Percentiles rank a stretch among this genome's conserved stretches.
These are phyloP conservation scores for Serrognathus titanus DNA, from an alignment of 2,888 invertebrate genomes.

Conservation along the genomic window DNA sequence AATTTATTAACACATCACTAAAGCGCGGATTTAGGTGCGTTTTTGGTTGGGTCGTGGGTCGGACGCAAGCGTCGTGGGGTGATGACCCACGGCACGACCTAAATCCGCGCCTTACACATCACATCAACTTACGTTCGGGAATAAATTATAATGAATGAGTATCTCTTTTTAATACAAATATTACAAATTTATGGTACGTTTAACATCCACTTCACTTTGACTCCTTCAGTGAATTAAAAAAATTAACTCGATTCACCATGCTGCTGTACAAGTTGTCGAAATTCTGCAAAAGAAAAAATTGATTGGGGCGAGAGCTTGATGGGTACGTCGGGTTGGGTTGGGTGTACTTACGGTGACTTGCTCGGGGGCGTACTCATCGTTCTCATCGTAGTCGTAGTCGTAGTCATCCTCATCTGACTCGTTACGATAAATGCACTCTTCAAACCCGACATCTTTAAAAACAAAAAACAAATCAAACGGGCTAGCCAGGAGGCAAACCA, in stretches of 20 bases:
- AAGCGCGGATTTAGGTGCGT: no score
- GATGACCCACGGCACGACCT: no score
- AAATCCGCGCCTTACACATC: no score
- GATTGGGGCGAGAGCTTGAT: not conserved
- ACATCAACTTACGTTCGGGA: no score
- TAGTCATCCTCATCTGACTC: constrained; percentile 3
- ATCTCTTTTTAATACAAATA: no score
- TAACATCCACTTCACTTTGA: not conserved
- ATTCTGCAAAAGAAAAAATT: constrained; percentile 10
- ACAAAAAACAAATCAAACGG: not conserved
- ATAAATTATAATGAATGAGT: no score
- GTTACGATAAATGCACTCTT: not conserved
- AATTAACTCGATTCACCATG: constrained; percentile 14
- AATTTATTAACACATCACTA: no score
- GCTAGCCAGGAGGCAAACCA: not conserved
- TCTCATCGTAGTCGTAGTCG: constrained; percentile 15
- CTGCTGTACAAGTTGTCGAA: constrained; percentile 12
- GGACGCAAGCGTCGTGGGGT: no score
- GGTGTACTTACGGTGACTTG: constrained; percentile 14
- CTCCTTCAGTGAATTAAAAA: constrained; percentile 13
- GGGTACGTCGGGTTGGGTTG: no score
- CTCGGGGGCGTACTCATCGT: constrained; percentile 14
- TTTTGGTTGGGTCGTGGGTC: no score
- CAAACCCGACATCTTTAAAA: not conserved
- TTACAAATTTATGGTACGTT: no score